A percentile compares a stretch with the other conserved stretches of the same genome.
phyloP scores from a whole-genome alignment of 1,140 invertebrate species.

The Drosophila ambigua region DNA sequence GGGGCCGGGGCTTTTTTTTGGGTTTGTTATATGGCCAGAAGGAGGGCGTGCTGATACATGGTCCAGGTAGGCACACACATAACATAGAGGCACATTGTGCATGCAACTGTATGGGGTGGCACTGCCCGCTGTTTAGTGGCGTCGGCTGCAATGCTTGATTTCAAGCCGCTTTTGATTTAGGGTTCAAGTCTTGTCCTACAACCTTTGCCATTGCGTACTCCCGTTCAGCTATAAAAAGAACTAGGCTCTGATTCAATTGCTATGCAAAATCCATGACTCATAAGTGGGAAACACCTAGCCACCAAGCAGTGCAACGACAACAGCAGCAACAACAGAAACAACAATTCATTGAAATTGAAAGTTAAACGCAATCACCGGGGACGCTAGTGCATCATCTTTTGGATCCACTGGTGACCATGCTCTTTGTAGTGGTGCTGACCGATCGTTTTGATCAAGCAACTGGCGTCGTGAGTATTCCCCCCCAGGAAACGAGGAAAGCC shows the following conservation, averaged over 20 bases:
- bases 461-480: slow-evolving; percentile 14
- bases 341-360: slow-evolving; percentile 72
- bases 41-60: slow-evolving; percentile 71
- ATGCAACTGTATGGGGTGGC: slow-evolving; percentile 62
- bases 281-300: slow-evolving; percentile 62
- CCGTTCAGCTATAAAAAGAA: slow-evolving; percentile 24
- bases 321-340: slow-evolving; percentile 27
- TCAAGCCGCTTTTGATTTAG: slow-evolving; percentile 24
- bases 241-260: slow-evolving; percentile 36
- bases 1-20: slow-evolving; percentile 69
- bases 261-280: slow-evolving; percentile 69
- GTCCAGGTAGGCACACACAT: slow-evolving; percentile 63
- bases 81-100: slow-evolving; percentile 16
- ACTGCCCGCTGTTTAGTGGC: slow-evolving; percentile 22
- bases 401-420: slow-evolving; percentile 4
- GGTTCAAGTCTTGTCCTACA: slow-evolving; percentile 35
- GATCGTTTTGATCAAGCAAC: slow-evolving; percentile 50
- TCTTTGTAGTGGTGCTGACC: slow-evolving; percentile 31
- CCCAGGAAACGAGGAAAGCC: slow-evolving; percentile 9
- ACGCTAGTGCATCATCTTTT: slow-evolving; percentile 53
- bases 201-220: slow-evolving; percentile 13
- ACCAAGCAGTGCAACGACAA: background rate
- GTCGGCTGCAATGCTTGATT: slow-evolving; percentile 38
- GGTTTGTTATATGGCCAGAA: slow-evolving; percentile 57
- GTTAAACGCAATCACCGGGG: slow-evolving; percentile 58